Evolutionary conservation across 1,140 invertebrate species (phyloP).

Genomic region (Drusus annulatus): DNA sequence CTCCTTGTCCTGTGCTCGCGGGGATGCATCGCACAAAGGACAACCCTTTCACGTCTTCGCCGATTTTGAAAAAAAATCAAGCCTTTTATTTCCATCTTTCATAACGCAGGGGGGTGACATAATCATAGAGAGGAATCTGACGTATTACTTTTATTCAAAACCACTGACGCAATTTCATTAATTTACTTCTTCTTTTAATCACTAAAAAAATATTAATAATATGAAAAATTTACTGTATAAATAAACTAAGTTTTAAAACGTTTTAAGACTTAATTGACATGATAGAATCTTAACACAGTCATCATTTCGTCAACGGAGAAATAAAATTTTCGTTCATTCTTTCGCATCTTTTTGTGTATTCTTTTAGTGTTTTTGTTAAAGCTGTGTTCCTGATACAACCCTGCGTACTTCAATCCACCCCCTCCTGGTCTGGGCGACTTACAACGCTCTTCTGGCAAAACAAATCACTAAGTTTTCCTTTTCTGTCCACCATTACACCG

Average conservation of each 20-base stretch:
- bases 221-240: no score
- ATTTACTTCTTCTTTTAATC: no score
- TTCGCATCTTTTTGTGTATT: no score
- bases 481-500: constrained; percentile 43
- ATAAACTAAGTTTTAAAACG: no score
- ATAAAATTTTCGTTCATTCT: no score
- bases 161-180: no score
- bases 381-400: not conserved
- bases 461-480: constrained; percentile 46
- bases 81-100: constrained; percentile 51
- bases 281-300: no score
- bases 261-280: no score
- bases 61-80: constrained; percentile 53
- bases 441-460: constrained; percentile 43
- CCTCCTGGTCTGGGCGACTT: constrained; percentile 27
- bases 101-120: constrained; percentile 27
- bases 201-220: no score
- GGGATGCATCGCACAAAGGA: constrained; percentile 48
- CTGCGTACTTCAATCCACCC: not conserved
- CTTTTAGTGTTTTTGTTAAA: no score
- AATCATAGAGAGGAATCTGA: constrained; percentile 32
- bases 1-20: not conserved
- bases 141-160: no score
- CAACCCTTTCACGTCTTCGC: constrained; percentile 58
- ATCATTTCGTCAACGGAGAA: no score